A percentile compares a stretch with the other conserved stretches of the same genome.
phyloP scores from a whole-genome alignment of 2,888 invertebrate species.

The Biston betularia region DNA sequence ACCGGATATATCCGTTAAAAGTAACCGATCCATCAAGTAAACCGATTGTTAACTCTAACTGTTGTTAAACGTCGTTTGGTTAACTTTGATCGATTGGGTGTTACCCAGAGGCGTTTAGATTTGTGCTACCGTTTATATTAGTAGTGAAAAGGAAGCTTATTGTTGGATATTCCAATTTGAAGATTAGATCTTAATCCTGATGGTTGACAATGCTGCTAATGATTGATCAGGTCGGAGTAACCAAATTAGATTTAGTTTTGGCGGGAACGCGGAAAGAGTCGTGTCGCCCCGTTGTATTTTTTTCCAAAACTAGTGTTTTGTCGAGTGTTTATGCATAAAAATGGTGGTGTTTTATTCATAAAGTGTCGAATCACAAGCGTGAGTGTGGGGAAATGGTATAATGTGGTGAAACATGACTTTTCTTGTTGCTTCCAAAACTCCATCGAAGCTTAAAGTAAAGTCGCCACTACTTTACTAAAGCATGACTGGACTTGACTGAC shows the following conservation, averaged over 20 bases:
- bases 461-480: too few species aligned
- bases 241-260: not conserved
- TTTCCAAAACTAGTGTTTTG: too few species aligned
- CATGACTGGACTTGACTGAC: too few species aligned
- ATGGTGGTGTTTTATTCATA: too few species aligned
- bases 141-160: slow-evolving; percentile 10
- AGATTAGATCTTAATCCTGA: not conserved
- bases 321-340: too few species aligned
- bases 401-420: too few species aligned
- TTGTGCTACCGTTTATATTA: slow-evolving; percentile 29
- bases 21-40: slow-evolving; percentile 29
- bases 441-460: too few species aligned
- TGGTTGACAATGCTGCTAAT: slow-evolving; percentile 1
- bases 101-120: slow-evolving; percentile 18
- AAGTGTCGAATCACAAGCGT: too few species aligned
- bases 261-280: too few species aligned
- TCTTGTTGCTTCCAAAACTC: too few species aligned
- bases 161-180: not conserved
- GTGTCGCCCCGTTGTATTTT: too few species aligned
- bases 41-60: slow-evolving; percentile 17
- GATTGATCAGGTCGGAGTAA: slow-evolving; percentile 10
- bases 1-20: slow-evolving; percentile 30
- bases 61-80: slow-evolving; percentile 32
- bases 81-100: slow-evolving; percentile 38
- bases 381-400: too few species aligned